phyloP scores from a whole-genome alignment of 2,113 vertebrate species.

The Lamprotornis superbus region DNA sequence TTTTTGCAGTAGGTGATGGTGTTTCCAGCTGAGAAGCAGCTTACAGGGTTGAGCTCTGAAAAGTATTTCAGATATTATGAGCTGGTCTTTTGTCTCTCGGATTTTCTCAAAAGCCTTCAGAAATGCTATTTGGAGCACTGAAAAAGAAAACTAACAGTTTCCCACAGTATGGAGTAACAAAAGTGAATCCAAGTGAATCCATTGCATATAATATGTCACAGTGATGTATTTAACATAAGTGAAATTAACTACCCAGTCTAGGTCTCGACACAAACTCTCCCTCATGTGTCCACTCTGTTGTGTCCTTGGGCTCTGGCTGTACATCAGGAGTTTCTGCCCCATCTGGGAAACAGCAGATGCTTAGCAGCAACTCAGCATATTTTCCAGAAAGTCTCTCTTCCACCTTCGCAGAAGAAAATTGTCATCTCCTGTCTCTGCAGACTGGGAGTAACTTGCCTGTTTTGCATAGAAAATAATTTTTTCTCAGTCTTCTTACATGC shows the following conservation, averaged over 20 bases:
- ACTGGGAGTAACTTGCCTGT: background rate
- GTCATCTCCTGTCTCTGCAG: background rate
- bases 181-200: background rate
- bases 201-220: background rate
- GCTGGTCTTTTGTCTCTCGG: background rate
- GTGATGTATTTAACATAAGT: background rate
- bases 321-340: background rate
- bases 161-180: background rate
- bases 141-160: background rate
- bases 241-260: background rate
- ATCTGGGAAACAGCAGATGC: background rate
- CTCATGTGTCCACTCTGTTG: fast-evolving
- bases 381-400: background rate
- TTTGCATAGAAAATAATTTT: background rate
- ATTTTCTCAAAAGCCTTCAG: background rate
- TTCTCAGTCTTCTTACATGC: background rate
- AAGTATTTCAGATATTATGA: slow-evolving; percentile 17
- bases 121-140: background rate
- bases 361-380: background rate
- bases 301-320: background rate
- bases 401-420: background rate
- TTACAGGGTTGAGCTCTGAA: background rate
- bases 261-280: background rate
- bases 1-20: background rate
- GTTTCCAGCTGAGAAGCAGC: background rate